These are phyloP conservation scores for Brienomyrus longianalis DNA, from an alignment of 2,113 vertebrate genomes.

Conservation along the genomic window DNA sequence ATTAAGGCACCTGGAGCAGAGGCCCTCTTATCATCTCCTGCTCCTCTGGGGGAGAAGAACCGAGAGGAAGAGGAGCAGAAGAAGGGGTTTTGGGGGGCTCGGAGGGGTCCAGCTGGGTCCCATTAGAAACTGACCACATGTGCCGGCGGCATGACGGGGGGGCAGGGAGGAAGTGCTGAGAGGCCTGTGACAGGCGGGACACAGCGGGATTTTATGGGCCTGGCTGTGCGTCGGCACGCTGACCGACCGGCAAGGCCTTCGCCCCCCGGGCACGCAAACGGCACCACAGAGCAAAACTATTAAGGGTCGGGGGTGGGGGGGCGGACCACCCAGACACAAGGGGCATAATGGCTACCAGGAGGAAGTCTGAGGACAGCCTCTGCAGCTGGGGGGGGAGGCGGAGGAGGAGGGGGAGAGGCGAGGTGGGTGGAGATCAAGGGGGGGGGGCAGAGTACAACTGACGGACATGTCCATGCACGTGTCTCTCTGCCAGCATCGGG, in stretches of 20 bases:
- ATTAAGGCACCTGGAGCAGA: not conserved
- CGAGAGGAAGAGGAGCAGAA: slow-evolving; percentile 33
- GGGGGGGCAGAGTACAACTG: slow-evolving; percentile 26
- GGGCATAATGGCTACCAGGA: no score
- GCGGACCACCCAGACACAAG: slow-evolving; percentile 85
- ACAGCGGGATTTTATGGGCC: slow-evolving; percentile 97
- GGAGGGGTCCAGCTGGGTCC: slow-evolving; percentile 94
- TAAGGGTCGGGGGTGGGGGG: slow-evolving; percentile 44
- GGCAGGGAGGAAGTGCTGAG: slow-evolving; percentile 69
- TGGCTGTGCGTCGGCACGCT: slow-evolving; percentile 82
- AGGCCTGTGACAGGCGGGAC: slow-evolving; percentile 61
- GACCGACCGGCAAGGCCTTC: slow-evolving; percentile 68
- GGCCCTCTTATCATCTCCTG: not conserved
- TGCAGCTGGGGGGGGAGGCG: no score
- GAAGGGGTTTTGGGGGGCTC: slow-evolving; percentile 37
- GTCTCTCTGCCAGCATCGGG: not conserved
- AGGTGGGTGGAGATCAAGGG: slow-evolving; percentile 11
- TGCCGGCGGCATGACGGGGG: slow-evolving; percentile 71
- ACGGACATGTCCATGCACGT: not conserved
- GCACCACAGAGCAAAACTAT: slow-evolving; percentile 81
- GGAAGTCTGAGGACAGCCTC: no score
- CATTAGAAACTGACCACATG: slow-evolving; percentile 92
- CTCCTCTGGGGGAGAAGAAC: slow-evolving; percentile 22
- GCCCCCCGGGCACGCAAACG: slow-evolving; percentile 84
- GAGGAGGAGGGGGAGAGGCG: not conserved